Percentiles rank a stretch among this genome's conserved stretches.
Conservation (phyloP, 2,888 invertebrate genomes). For the Morinoia aosen region DNA sequence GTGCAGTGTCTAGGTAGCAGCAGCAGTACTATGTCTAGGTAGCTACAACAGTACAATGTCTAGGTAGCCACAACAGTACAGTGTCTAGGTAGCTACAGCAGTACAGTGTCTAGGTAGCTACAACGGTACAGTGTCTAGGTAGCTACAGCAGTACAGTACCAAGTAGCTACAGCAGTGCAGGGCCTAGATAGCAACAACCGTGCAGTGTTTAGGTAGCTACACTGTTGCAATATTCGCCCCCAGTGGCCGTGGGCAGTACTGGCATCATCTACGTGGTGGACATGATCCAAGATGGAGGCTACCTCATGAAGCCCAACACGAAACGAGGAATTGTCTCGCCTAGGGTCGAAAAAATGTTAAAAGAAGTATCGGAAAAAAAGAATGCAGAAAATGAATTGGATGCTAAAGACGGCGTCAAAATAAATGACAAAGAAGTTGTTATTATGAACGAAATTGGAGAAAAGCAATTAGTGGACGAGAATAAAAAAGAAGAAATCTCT, state of each 20-base stretch:
- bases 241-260: slow-evolving; percentile 83
- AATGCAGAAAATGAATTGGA: background rate
- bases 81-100: too few relatives aligned
- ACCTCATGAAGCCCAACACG: slow-evolving; percentile 72
- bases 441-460: background rate
- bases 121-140: too few relatives aligned
- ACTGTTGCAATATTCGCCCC: slow-evolving; percentile 43
- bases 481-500: background rate
- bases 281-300: slow-evolving; percentile 77
- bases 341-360: slow-evolving; percentile 31
- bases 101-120: too few relatives aligned
- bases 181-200: background rate
- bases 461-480: background rate
- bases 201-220: background rate
- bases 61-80: too few relatives aligned
- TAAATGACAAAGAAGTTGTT: background rate
- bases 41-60: too few relatives aligned
- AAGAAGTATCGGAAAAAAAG: slow-evolving; percentile 5
- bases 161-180: too few relatives aligned
- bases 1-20: too few relatives aligned
- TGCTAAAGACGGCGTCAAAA: background rate
- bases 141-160: too few relatives aligned
- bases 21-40: too few relatives aligned
- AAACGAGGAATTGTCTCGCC: slow-evolving; percentile 21
- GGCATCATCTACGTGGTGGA: slow-evolving; percentile 83